Conservation (phyloP, 2,797 vertebrate species). For the Alcedo quadribrachys region DNA sequence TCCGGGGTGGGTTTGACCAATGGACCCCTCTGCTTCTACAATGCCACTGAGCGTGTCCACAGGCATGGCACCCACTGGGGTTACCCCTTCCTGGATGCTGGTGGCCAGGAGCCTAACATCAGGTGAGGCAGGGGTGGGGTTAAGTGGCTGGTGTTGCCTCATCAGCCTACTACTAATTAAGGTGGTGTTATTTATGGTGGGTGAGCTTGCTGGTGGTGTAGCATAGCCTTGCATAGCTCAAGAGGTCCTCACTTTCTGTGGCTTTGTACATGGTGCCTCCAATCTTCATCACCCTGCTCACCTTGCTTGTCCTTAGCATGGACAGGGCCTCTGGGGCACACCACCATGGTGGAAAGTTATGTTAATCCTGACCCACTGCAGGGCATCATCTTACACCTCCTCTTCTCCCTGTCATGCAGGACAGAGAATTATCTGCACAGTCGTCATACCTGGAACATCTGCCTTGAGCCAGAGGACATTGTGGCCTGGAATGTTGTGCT, state of each 20-base stretch:
- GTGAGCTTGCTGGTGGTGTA: not conserved
- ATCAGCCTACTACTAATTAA: not conserved
- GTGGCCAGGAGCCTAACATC: not conserved
- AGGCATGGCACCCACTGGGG: conserved; percentile 38
- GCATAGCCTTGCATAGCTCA: not conserved
- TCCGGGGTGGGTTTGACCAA: conserved; percentile 73
- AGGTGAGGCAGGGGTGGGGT: conserved; percentile 26
- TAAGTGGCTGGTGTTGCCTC: fast-evolving
- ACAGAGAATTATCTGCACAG: conserved; percentile 69
- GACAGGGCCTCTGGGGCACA: fast-evolving
- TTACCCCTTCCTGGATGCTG: conserved; percentile 73
- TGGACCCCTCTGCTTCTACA: conserved; percentile 78
- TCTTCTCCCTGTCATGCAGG: not conserved
- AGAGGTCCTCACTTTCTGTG: not conserved
- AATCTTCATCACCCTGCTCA: not conserved
- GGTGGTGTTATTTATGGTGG: not conserved
- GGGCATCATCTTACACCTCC: not conserved
- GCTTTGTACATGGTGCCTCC: not conserved
- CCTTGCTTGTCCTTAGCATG: fast-evolving
- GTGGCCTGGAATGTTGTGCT: conserved; percentile 89
- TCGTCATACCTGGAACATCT: conserved; percentile 69
- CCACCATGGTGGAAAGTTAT: fast-evolving
- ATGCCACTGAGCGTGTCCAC: not conserved
- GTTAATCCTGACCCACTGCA: not conserved
- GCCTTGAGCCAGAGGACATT: conserved; percentile 77